Evolutionary conservation across 2,113 vertebrate species (phyloP).

Genomic region (Boleophthalmus pectinirostris): DNA sequence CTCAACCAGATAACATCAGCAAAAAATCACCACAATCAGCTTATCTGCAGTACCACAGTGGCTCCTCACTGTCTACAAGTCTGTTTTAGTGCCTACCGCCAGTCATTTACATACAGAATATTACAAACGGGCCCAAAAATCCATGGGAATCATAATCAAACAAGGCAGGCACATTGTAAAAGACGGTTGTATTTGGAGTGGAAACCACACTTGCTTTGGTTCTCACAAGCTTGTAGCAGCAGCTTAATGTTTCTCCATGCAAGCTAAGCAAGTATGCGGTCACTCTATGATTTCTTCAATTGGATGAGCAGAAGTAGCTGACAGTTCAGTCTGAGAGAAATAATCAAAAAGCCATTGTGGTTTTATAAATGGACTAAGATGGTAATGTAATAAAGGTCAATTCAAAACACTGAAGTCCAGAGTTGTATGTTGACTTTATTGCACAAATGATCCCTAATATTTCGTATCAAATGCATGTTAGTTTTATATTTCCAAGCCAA

Average conservation of each 20-base stretch:
- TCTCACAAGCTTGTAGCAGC: conserved; percentile 17
- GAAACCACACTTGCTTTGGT: conserved; percentile 23
- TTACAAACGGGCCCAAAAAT: neutral
- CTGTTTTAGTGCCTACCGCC: neutral
- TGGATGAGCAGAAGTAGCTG: neutral
- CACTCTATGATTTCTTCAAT: conserved; percentile 35
- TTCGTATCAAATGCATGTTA: neutral
- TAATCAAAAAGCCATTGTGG: conserved; percentile 30
- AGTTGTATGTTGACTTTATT: neutral
- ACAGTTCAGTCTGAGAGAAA: conserved; percentile 15
- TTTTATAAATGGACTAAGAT: conserved; percentile 33
- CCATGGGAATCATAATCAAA: conserved; percentile 4
- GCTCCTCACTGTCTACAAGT: conserved; percentile 5
- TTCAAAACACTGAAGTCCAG: conserved; percentile 10
- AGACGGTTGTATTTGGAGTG: conserved; percentile 13
- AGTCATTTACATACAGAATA: conserved; percentile 6
- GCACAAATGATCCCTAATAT: conserved; percentile 7
- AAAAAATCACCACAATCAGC: conserved; percentile 7
- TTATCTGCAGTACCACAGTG: neutral
- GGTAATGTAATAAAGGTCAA: conserved; percentile 32
- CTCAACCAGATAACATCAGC: neutral
- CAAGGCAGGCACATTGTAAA: conserved; percentile 7
- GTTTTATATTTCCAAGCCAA: neutral
- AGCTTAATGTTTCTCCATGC: conserved; percentile 12
- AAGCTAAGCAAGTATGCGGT: conserved; percentile 24